Evolutionary conservation across 2,113 vertebrate species (phyloP), one percentile per base, ranked within the genome.

Genomic region (Calyptomena viridis): DNA sequence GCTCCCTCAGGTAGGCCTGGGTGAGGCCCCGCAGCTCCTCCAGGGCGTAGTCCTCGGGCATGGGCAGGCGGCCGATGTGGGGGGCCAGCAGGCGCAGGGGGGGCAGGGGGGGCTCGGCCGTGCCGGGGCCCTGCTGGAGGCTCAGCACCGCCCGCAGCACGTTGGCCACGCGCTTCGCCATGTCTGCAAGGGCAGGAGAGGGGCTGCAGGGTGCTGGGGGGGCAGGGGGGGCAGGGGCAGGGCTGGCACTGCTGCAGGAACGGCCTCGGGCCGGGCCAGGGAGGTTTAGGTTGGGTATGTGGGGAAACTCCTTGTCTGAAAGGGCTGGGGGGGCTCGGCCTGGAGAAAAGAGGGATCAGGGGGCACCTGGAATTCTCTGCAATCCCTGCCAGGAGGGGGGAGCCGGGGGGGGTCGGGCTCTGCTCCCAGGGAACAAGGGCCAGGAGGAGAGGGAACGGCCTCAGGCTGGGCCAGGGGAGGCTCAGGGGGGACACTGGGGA

Each of bases 11-110:
- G 97, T 99, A 99, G 0, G 98, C 98, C 97, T 99, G 98, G 5
- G 99, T 99, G 89, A 99, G 99, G 66, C 98, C 96, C 4, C 99
- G 98, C 28, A 99, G 98, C 94, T 99, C 99, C 94, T 99, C 99
- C 97, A 99, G 95, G 44, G 99, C 98, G 14, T 99, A 99, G 97
- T 99, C 99, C 96, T 99, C 99, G 0, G 99, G 99, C 99, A 99
- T 98, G 16, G 99, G 99, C 53, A 99, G 98, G 12, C 98, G 98
- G 10, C 98, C 98, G 17, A 99, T 97, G 97, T 99, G 98, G 3
- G 99, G 99, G 3, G 98, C 99, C 28, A 99, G 97, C 50, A 98
- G 98, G 40, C 97, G 97, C 11, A 99, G 97, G 0, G 99, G 97
- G 0, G 99, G 99, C 42, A 99, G 93, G 12, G 64, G 95, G 4